A percentile compares a stretch with the other conserved stretches of the same genome.
Evolutionary conservation across 2,113 vertebrate species (phyloP).

Genomic region (Carassius carassius): DNA sequence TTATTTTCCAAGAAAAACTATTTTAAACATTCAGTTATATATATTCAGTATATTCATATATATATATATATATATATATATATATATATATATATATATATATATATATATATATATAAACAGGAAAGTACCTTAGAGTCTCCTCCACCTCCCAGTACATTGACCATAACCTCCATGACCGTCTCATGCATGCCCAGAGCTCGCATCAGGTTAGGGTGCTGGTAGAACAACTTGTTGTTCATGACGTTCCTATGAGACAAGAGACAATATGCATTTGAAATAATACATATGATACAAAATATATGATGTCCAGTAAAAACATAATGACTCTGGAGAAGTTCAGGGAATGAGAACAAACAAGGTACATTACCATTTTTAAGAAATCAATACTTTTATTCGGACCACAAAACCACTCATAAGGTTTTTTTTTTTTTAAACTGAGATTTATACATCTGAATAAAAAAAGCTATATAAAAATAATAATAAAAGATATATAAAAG

Average conservation of each 20-base stretch:
- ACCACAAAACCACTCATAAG: too few species aligned
- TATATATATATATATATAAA: not conserved
- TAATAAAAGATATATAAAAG: too few species aligned
- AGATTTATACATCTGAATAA: too few species aligned
- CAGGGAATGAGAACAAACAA: not conserved
- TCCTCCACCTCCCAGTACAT: slow-evolving; percentile 89
- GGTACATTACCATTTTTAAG: not conserved
- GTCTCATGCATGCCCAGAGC: slow-evolving; percentile 94
- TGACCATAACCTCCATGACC: slow-evolving; percentile 96
- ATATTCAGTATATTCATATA: too few species aligned
- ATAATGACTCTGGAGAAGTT: not conserved
- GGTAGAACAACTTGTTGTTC: slow-evolving; percentile 96
- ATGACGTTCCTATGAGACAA: slow-evolving; percentile 83
- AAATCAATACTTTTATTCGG: too few species aligned
- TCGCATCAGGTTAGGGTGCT: slow-evolving; percentile 93
- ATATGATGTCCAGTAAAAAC: not conserved
- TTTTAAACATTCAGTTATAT: too few species aligned
- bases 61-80: too few species aligned
- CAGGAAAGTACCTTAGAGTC: slow-evolving; percentile 83
- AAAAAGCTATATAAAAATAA: too few species aligned
- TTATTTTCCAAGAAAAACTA: not conserved
- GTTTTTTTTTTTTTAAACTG: too few species aligned
- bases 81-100: too few species aligned
- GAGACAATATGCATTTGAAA: not conserved
- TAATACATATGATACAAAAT: not conserved